Evolutionary conservation across 2,888 invertebrate genomes (phyloP), one percentile per base, ranked within the genome.

Genomic region (Chaetogeoica ovagalla): DNA sequence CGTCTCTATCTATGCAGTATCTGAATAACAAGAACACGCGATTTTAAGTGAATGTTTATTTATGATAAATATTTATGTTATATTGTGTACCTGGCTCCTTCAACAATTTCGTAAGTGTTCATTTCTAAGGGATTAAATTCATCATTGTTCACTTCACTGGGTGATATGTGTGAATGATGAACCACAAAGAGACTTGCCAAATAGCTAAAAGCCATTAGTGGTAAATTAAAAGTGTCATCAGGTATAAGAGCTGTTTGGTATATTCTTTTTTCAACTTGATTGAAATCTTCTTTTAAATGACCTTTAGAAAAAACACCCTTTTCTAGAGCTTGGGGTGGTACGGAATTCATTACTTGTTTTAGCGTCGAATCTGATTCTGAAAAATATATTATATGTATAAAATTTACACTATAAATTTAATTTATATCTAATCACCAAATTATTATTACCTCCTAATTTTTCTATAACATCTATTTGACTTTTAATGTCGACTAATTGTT

Each of bases 231-330:
- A 43, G 15, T 62, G 15, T 70, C n/a, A 52, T 79, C 71, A n/a
- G 79, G 79, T 4, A 98, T 90, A 83, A 97, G 86, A 0, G 97
- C 96, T 73, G 98, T 91, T 83, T 92, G 91, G 81, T 92, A 89
- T 4, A 96, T 96, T 17, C 94, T 90, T 82, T 90, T 88, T 85
- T 94, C 94, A 84, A 96, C 91, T 89, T 91, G 91, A 13, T 94
- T 87, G 86, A 98, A 98, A 83, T 94, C 90, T 83, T 94, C 94
- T 81, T 93, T 90, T 43, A 98, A 88, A 8, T 93, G 91, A 84
- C 93, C 93, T 86, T 97, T 96, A 0, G 96, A 94, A 86, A n/a
- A 94, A 30, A 98, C 94, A 8, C 98, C 98, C 70, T 93, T 89
- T 43, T 91, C 89, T 17, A 91, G 87, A 0, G 94, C 94, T 83